Conservation (phyloP, 2,888 invertebrate genomes). For the Homarus gammarus region DNA sequence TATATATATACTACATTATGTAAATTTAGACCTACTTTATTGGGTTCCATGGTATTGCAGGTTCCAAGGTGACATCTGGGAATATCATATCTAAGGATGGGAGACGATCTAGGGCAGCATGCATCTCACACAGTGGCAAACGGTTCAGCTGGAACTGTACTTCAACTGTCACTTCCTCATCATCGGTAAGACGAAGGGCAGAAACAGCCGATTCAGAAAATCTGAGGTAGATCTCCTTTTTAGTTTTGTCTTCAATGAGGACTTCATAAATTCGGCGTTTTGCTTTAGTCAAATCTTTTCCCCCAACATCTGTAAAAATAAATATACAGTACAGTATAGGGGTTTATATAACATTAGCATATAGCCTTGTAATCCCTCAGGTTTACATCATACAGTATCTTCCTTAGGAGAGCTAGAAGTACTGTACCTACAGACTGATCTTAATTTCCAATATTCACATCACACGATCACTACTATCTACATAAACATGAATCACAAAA, state of each 20-base stretch:
- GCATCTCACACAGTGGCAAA: slow-evolving; percentile 91
- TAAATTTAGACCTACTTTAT: slow-evolving; percentile 79
- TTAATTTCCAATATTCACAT: too few relatives aligned
- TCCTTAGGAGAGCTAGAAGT: too few relatives aligned
- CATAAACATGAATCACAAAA: too few relatives aligned
- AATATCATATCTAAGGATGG: slow-evolving; percentile 86
- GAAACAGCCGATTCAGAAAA: slow-evolving; percentile 85
- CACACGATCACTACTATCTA: too few relatives aligned
- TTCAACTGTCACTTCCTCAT: slow-evolving; percentile 85
- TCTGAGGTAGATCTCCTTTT: slow-evolving; percentile 87
- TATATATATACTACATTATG: background rate
- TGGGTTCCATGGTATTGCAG: slow-evolving; percentile 86
- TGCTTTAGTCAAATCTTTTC: background rate
- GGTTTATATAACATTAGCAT: background rate
- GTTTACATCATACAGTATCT: too few relatives aligned
- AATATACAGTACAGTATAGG: background rate
- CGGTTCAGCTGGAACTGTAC: slow-evolving; percentile 91
- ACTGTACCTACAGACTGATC: too few relatives aligned
- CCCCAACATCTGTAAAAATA: background rate
- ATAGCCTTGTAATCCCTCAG: too few relatives aligned
- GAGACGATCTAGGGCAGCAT: slow-evolving; percentile 88
- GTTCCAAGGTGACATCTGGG: slow-evolving; percentile 84
- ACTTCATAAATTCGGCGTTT: slow-evolving; percentile 84
- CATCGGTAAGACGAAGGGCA: slow-evolving; percentile 83
- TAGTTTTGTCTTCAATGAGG: slow-evolving; percentile 88